Evolutionary conservation across 2,888 invertebrate genomes (phyloP), one percentile per base, ranked within the genome.

Genomic region (Gymnoscelis rufifasciata): DNA sequence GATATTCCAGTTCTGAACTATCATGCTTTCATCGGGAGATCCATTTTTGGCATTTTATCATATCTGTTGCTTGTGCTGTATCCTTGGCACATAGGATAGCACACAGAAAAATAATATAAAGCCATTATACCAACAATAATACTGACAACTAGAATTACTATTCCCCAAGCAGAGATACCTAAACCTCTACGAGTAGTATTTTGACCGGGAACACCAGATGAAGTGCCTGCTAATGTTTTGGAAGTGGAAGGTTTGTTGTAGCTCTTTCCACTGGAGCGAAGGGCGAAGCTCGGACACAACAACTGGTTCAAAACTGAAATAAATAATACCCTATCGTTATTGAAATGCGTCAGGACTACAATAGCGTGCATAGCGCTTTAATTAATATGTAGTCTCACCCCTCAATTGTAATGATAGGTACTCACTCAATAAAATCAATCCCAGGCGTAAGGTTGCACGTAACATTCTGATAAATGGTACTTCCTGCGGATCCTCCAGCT

Each of bases 151-250:
- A 91, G 60, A n/a, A 82, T 72, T 7, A 91, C 89, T 19, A 93
- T 90, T 12, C 92, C 92, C 90, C 92, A 93, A 0, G 92, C 92
- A 0, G 92, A 91, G 26, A 92, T 76, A 3, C 89, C 89, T n/a
- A 88, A 57, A 10, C 88, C 86, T 64, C 69, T 68, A 28, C 78
- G 65, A 1, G 74, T 61, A 1, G 71, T 35, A 28, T 66, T 67
- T 46, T 80, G 74, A 4, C 70, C 58, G 2, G 78, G 68, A 10
- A 72, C 51, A 3, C 75, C 74, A 13, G 69, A 45, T 15, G 71
- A 68, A n/a, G 69, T 63, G 2, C 75, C 75, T 10, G 53, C 56
- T 6, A 70, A 59, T 2, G 71, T 62, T 42, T 76, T 75, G 0
- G 64, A 50, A 14, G 14, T 33, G n/a, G 31, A 13, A 1, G 15